Base-by-base conservation (phyloP, 2,113 vertebrate genomes). In the Cheirogaleus medius region DNA sequence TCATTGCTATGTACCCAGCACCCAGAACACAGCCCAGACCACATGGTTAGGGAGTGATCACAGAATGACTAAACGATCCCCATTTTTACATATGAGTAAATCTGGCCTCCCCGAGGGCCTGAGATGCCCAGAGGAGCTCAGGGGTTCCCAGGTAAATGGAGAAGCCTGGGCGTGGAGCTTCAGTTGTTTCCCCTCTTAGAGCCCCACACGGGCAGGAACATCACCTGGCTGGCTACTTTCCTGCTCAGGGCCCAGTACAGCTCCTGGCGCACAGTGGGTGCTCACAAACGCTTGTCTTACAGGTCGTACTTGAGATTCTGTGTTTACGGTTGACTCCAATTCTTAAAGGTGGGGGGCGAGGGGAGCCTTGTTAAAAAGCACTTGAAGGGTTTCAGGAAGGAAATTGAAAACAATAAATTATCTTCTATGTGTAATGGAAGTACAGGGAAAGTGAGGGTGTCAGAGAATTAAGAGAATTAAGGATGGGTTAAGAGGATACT, bases 341-440 rank as follows among this genome's bases (percentile, higher is more conserved):
- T 73, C 73, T 64, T 60, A n/a, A 83, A 81, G 18, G 21, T 37
- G 1, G 14, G 54, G 7, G 3, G 4, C 3, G 11, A 27, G 60
- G 25, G 11, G 10, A 63, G 10, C 27, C 60, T 71, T 69, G 9
- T 91, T 81, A 27, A 74, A 86, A 93, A 44, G 44, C 39, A 54
- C 47, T 64, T 32, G 32, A 91, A 95, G 56, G 8, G 34, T 52
- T 91, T 60, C 60, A 39, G 52, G 87, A 91, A 90, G 80, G 63
- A 86, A 80, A 87, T 0, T 42, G 32, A 66, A 94, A 73, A 15
- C 68, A 89, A 64, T 71, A 71, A 69, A 37, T 60, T n/a, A 52
- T 17, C 42, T 52, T 32, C 37, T 80, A 0, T 78, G 34, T 74
- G 56, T 82, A 81, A 93, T 27, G n/a, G 56, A 80, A 80, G 27